Conservation (phyloP, 2,888 invertebrate genomes). For the Megamerina dolium region DNA sequence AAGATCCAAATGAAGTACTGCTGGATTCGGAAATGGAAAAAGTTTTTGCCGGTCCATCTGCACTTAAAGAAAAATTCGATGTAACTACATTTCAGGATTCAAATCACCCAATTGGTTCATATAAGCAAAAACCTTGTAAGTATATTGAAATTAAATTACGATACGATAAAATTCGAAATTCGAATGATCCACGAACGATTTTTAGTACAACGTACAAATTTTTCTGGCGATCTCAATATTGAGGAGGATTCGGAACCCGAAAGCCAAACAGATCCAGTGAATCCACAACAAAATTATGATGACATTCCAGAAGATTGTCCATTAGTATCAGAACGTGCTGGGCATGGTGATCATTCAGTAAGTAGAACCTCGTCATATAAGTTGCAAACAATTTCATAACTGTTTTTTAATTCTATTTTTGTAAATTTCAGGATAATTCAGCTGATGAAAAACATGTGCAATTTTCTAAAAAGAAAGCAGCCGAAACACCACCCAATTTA, state of each 20-base stretch:
- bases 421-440: slow-evolving; percentile 37
- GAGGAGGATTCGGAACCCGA: slow-evolving; percentile 46
- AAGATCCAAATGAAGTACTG: slow-evolving; percentile 61
- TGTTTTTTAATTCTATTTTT: background rate
- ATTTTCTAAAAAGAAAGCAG: slow-evolving; percentile 48
- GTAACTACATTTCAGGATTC: slow-evolving; percentile 53
- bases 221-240: slow-evolving; percentile 38
- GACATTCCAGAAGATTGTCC: slow-evolving; percentile 49
- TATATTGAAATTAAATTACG: no score
- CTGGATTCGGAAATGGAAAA: slow-evolving; percentile 86
- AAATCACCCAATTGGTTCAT: slow-evolving; percentile 38
- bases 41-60: slow-evolving; percentile 67
- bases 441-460: slow-evolving; percentile 52
- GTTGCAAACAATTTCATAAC: background rate
- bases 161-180: no score
- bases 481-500: slow-evolving; percentile 43
- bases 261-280: slow-evolving; percentile 39
- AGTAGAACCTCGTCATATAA: no score
- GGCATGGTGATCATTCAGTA: slow-evolving; percentile 47
- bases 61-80: slow-evolving; percentile 55
- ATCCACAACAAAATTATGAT: slow-evolving; percentile 45
- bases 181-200: no score
- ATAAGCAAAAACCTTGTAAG: slow-evolving; percentile 39
- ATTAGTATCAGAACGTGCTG: slow-evolving; percentile 49
- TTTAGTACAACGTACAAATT: slow-evolving; percentile 41